Conservation (phyloP, 2,113 vertebrate genomes). For the Setophaga kirtlandii region DNA sequence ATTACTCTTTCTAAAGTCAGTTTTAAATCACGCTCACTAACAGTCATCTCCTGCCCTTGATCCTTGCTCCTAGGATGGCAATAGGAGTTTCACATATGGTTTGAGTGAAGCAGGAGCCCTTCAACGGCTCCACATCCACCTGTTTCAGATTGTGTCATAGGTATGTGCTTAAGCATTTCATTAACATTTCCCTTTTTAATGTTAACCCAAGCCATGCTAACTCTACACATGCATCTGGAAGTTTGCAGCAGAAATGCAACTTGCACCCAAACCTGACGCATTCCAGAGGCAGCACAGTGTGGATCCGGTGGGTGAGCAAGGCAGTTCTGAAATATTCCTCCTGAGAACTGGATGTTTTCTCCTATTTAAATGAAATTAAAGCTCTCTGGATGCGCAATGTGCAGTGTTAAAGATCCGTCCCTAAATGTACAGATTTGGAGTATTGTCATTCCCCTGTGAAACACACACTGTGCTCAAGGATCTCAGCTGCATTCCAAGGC, state of each 20-base stretch:
- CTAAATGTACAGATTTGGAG: background rate
- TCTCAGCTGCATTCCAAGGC: background rate
- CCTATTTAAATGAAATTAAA: background rate
- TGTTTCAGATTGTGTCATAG: slow-evolving; percentile 67
- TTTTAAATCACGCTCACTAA: slow-evolving; percentile 62
- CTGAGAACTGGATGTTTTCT: background rate
- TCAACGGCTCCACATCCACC: slow-evolving; percentile 36
- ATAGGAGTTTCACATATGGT: slow-evolving; percentile 52
- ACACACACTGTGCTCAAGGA: background rate
- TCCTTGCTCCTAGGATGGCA: slow-evolving; percentile 42
- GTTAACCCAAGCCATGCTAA: background rate
- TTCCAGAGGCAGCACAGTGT: background rate
- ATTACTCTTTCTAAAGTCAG: slow-evolving; percentile 57
- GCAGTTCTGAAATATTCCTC: background rate
- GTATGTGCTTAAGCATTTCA: slow-evolving; percentile 47
- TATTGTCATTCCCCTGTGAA: background rate
- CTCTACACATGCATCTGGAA: background rate
- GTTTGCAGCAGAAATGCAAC: background rate
- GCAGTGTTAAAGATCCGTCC: background rate
- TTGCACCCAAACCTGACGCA: accelerated
- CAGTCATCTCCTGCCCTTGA: slow-evolving; percentile 57
- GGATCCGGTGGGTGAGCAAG: background rate
- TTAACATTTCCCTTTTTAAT: slow-evolving; percentile 18
- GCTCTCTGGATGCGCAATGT: accelerated
- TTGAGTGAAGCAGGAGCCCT: slow-evolving; percentile 53